Conservation (phyloP, 1,140 invertebrate species). For the Orchestia grillus region DNA sequence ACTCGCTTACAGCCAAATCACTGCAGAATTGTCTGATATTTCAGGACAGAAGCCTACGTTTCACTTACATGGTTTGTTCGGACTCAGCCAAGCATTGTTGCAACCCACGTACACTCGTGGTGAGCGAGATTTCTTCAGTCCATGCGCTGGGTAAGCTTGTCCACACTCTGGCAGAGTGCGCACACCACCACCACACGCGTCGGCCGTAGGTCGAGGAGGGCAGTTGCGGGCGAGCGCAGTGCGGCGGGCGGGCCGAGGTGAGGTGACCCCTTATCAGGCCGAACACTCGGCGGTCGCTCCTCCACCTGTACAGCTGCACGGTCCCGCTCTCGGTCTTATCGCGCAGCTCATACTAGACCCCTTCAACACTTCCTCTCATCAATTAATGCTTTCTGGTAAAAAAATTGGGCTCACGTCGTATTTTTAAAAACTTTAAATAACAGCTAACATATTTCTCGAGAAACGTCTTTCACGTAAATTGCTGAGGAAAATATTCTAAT, state of each 20-base stretch:
- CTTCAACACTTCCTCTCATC: not conserved
- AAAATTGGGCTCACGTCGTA: not conserved
- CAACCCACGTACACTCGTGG: no score
- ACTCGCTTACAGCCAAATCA: no score
- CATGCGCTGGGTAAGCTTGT: no score
- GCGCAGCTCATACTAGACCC: not conserved
- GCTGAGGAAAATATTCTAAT: not conserved
- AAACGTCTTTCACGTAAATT: not conserved
- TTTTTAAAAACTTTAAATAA: not conserved
- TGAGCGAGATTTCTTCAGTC: no score
- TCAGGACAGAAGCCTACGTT: no score
- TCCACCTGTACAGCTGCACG: not conserved
- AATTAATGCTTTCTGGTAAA: not conserved
- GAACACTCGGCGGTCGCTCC: not conserved
- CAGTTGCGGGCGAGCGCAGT: not conserved
- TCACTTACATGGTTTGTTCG: no score
- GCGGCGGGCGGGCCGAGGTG: no score
- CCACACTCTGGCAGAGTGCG: no score
- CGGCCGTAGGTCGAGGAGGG: no score
- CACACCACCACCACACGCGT: no score
- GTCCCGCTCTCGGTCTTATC: not conserved
- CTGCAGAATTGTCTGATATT: no score
- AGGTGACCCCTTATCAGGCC: not conserved
- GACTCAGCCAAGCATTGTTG: no score
- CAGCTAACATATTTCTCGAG: not conserved